phyloP scores from a whole-genome alignment of 2,888 invertebrate species.

The Pharmacophagus antenor region DNA sequence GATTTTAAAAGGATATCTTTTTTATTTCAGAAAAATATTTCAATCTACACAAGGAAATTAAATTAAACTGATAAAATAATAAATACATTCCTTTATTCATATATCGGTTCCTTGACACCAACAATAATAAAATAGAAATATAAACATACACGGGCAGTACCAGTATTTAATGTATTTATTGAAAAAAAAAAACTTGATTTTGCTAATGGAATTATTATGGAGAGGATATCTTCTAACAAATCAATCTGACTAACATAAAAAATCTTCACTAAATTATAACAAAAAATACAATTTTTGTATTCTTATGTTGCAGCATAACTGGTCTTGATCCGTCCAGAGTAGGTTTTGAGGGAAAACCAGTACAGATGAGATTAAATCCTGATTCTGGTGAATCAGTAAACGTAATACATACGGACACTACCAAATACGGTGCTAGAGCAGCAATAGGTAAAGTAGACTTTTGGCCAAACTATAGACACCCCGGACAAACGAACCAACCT shows the following conservation, averaged over 20 bases:
- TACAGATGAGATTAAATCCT: constrained; percentile 45
- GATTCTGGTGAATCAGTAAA: constrained; percentile 56
- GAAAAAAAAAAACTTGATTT: too few relatives aligned
- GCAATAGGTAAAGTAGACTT: constrained; percentile 62
- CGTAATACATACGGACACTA: constrained; percentile 64
- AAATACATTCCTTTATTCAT: too few relatives aligned
- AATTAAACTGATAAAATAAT: too few relatives aligned
- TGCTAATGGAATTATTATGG: neutral
- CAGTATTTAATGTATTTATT: too few relatives aligned
- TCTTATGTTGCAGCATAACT: constrained; percentile 54
- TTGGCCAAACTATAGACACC: constrained; percentile 63
- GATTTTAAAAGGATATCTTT: too few relatives aligned
- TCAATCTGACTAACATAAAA: neutral
- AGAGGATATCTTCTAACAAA: neutral
- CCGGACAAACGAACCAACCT: constrained; percentile 55
- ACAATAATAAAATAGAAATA: too few relatives aligned
- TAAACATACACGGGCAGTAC: too few relatives aligned
- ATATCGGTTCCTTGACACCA: too few relatives aligned
- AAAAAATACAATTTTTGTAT: neutral
- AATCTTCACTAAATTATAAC: neutral
- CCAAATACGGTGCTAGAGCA: constrained; percentile 54
- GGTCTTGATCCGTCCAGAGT: constrained; percentile 64
- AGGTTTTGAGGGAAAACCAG: constrained; percentile 52
- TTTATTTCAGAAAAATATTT: too few relatives aligned
- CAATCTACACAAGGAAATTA: too few relatives aligned